Conservation (phyloP, 2,888 invertebrate species). For the Phyllotreta striolata region DNA sequence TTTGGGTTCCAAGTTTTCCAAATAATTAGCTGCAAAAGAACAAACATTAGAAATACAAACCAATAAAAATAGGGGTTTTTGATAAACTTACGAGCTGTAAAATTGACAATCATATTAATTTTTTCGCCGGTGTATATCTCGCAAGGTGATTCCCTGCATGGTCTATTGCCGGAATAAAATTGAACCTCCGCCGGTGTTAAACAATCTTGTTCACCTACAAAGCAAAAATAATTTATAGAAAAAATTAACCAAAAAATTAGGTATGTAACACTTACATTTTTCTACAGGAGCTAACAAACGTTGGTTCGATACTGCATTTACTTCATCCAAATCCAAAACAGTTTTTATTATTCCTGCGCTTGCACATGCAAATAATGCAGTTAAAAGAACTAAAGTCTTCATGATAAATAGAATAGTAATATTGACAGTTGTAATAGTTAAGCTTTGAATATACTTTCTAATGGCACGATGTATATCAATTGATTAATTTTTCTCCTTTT, state of each 20-base stretch:
- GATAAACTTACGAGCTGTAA: neutral
- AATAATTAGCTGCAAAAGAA: slow-evolving; percentile 2
- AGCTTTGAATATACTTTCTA: too few species aligned
- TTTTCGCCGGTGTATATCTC: neutral
- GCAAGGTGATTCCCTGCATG: slow-evolving; percentile 1
- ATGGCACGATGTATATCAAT: too few species aligned
- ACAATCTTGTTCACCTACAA: neutral
- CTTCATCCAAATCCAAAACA: too few species aligned
- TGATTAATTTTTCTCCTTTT: too few species aligned
- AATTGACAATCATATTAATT: slow-evolving; percentile 3
- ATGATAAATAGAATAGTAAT: too few species aligned
- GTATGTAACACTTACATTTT: neutral
- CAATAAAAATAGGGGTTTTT: neutral
- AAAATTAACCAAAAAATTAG: neutral
- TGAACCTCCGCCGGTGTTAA: neutral
- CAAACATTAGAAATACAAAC: neutral
- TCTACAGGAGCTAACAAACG: neutral
- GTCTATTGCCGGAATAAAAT: slow-evolving; percentile 1
- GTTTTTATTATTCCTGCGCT: too few species aligned
- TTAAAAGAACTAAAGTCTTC: too few species aligned
- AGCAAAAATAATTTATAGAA: neutral
- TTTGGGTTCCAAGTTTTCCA: slow-evolving; percentile 3
- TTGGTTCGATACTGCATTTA: too few species aligned
- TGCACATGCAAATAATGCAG: too few species aligned
- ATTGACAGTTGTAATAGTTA: too few species aligned